phyloP scores from a whole-genome alignment of 2,113 vertebrate species.

The Proteles cristata region DNA sequence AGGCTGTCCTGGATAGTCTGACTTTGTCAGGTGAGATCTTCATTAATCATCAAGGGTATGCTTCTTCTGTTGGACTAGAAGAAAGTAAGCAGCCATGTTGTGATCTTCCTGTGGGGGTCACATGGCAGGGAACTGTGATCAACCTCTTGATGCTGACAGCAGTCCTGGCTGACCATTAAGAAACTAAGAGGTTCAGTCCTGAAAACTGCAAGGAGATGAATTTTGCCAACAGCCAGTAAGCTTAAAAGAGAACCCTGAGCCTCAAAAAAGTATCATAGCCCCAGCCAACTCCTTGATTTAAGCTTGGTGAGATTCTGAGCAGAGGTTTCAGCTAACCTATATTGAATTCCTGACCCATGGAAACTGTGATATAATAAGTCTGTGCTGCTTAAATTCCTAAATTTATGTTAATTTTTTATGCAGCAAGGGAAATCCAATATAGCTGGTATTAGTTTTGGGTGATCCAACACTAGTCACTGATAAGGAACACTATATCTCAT shows the following conservation, averaged over 20 bases:
- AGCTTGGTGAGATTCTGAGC: not conserved
- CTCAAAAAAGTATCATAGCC: not conserved
- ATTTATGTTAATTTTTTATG: not conserved
- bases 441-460: not conserved
- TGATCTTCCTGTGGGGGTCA: not conserved
- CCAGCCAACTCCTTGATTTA: not conserved
- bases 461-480: not conserved
- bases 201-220: not conserved
- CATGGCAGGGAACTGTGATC: not conserved
- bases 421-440: not conserved
- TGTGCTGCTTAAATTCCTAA: not conserved
- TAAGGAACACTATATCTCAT: not conserved
- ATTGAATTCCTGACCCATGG: not conserved
- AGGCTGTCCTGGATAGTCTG: not conserved
- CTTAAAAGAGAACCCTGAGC: not conserved
- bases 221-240: not conserved
- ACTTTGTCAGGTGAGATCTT: slow-evolving; percentile 10
- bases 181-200: not conserved
- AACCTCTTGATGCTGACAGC: not conserved
- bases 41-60: not conserved
- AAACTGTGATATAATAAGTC: not conserved
- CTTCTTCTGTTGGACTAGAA: not conserved
- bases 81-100: not conserved
- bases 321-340: not conserved
- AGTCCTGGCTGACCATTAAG: not conserved